Percentiles rank a stretch among this genome's conserved stretches.
Conservation (phyloP, 2,113 vertebrate species). For the Cathartes aura region DNA sequence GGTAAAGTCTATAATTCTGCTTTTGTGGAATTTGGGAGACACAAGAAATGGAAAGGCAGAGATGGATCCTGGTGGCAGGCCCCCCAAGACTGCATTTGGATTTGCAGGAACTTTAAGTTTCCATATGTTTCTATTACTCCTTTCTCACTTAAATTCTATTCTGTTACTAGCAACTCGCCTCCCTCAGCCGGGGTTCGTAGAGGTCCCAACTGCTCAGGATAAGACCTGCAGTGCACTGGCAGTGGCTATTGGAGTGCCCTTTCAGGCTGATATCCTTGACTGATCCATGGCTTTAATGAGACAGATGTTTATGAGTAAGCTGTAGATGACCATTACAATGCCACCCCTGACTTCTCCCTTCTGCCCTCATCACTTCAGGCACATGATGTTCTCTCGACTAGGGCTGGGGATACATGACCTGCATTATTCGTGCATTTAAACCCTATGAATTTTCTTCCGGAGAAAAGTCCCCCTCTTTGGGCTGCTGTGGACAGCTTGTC, state of each 20-base stretch:
- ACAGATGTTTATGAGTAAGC: background rate
- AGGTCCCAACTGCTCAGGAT: background rate
- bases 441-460: background rate
- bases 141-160: background rate
- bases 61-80: background rate
- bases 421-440: background rate
- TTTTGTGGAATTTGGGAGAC: background rate
- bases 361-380: background rate
- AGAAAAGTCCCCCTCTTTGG: background rate
- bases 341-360: background rate
- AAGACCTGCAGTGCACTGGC: too few species aligned
- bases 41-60: background rate
- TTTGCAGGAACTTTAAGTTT: background rate
- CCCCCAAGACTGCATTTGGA: background rate
- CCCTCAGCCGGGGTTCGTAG: background rate
- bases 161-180: background rate
- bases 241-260: background rate
- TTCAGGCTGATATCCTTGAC: background rate
- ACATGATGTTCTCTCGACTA: background rate
- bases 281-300: background rate
- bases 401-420: accelerated
- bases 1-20: background rate
- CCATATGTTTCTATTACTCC: background rate
- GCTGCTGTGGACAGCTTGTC: background rate
- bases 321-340: background rate